These are phyloP conservation scores for Coenonympha arcania DNA, from an alignment of 2,888 invertebrate species.

Conservation along the genomic window DNA sequence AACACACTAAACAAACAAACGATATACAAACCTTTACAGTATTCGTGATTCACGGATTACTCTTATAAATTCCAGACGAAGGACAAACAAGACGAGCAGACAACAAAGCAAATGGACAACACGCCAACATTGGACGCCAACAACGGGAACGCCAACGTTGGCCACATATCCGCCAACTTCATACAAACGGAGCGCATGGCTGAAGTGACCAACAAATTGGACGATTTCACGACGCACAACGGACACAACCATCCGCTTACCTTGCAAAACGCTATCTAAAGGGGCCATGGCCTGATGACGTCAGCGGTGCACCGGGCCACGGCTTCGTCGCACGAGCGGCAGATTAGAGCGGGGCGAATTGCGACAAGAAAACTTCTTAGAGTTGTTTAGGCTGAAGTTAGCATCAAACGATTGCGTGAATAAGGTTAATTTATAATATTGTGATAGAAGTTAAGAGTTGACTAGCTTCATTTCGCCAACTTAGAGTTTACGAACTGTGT, in stretches of 20 bases:
- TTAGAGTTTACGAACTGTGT: no score
- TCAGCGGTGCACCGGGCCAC: background rate
- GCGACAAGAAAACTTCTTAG: no score
- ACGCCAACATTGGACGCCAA: constrained; percentile 33
- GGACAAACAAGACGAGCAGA: constrained; percentile 47
- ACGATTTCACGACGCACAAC: constrained; percentile 67
- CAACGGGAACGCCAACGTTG: constrained; percentile 52
- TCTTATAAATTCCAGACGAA: constrained; percentile 40
- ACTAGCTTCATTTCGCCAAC: no score
- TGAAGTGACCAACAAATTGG: constrained; percentile 40
- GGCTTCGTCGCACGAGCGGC: background rate
- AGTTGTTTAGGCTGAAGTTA: no score
- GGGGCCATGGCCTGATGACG: background rate
- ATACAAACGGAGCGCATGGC: constrained; percentile 54
- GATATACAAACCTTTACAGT: no score
- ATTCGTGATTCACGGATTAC: background rate
- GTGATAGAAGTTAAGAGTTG: no score
- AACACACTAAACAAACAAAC: no score
- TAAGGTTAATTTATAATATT: no score
- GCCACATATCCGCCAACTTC: constrained; percentile 57
- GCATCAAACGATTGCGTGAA: no score
- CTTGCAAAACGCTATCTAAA: constrained; percentile 63
- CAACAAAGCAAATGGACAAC: constrained; percentile 38
- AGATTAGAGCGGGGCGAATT: background rate
- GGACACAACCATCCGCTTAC: constrained; percentile 54